phyloP scores from a whole-genome alignment of 2,888 invertebrate species.

The Hypomecis punctinalis region DNA sequence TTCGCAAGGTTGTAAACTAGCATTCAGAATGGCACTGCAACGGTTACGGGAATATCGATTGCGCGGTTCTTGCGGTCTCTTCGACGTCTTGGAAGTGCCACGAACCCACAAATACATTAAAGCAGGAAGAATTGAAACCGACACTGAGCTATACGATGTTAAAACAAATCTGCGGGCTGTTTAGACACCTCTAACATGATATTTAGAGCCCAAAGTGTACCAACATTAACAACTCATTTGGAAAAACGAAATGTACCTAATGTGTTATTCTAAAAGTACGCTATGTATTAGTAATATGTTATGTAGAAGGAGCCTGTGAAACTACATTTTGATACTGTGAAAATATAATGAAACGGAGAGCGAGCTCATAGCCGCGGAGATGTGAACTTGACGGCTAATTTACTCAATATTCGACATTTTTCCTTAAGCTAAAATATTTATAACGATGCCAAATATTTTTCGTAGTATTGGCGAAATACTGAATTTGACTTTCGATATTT shows the following conservation, averaged over 20 bases:
- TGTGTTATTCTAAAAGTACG: too few relatives aligned
- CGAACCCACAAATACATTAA: not conserved
- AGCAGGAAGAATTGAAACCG: slow-evolving; percentile 13
- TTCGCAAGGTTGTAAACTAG: slow-evolving; percentile 37
- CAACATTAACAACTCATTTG: too few relatives aligned
- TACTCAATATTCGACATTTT: slow-evolving; percentile 5
- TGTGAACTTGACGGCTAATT: slow-evolving; percentile 13
- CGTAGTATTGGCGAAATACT: not conserved
- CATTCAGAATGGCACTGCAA: slow-evolving; percentile 42
- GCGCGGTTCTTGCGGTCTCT: slow-evolving; percentile 43
- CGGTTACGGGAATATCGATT: slow-evolving; percentile 44
- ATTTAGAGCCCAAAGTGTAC: too few relatives aligned
- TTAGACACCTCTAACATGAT: too few relatives aligned
- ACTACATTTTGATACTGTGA: too few relatives aligned
- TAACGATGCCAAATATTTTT: not conserved
- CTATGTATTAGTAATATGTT: too few relatives aligned
- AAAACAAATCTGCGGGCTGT: too few relatives aligned
- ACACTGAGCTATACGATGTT: not conserved
- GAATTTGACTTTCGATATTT: too few relatives aligned
- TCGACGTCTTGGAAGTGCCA: slow-evolving; percentile 20
- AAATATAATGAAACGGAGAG: too few relatives aligned
- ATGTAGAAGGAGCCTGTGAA: too few relatives aligned
- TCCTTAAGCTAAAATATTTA: not conserved
- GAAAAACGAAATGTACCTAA: too few relatives aligned
- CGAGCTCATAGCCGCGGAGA: not conserved